These are phyloP conservation scores for Drosophila colorata DNA, from an alignment of 2,888 invertebrate genomes.

Conservation along the genomic window DNA sequence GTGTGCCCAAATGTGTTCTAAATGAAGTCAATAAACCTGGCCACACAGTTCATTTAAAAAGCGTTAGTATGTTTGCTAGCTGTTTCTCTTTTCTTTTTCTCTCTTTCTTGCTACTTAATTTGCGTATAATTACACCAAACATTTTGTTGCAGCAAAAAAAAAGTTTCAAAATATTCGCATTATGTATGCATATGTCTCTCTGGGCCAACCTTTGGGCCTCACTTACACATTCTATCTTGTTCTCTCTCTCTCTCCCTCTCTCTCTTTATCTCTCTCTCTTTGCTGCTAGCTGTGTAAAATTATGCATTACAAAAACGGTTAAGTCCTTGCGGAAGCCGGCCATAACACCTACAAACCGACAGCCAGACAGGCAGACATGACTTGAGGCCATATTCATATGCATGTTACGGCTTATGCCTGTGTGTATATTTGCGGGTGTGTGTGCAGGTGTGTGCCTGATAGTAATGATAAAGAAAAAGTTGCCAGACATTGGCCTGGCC, in stretches of 20 bases:
- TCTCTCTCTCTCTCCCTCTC: neutral
- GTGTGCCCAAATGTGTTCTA: slow-evolving; percentile 53
- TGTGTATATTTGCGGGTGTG: slow-evolving; percentile 1
- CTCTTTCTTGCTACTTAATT: slow-evolving; percentile 62
- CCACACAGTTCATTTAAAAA: slow-evolving; percentile 66
- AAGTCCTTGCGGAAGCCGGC: slow-evolving; percentile 80
- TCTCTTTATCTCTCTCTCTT: slow-evolving; percentile 2
- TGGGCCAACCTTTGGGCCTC: neutral
- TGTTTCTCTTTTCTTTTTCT: slow-evolving; percentile 1
- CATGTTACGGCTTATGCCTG: slow-evolving; percentile 54
- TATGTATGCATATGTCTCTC: slow-evolving; percentile 71
- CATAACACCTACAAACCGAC: slow-evolving; percentile 74
- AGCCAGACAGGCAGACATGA: slow-evolving; percentile 48
- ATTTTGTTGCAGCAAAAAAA: slow-evolving; percentile 38
- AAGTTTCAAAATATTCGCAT: slow-evolving; percentile 50
- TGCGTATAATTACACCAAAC: slow-evolving; percentile 70
- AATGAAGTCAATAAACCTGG: slow-evolving; percentile 73
- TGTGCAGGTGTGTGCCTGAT: slow-evolving; percentile 41
- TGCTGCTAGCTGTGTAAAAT: slow-evolving; percentile 55
- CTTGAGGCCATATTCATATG: slow-evolving; percentile 74
- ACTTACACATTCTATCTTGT: neutral
- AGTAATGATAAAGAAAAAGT: slow-evolving; percentile 78
- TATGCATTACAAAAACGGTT: slow-evolving; percentile 81
- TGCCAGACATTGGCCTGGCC: slow-evolving; percentile 60
- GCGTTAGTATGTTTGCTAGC: slow-evolving; percentile 47